Base-by-base conservation (phyloP, 2,113 vertebrate species). In the Sebastes fasciatus region DNA sequence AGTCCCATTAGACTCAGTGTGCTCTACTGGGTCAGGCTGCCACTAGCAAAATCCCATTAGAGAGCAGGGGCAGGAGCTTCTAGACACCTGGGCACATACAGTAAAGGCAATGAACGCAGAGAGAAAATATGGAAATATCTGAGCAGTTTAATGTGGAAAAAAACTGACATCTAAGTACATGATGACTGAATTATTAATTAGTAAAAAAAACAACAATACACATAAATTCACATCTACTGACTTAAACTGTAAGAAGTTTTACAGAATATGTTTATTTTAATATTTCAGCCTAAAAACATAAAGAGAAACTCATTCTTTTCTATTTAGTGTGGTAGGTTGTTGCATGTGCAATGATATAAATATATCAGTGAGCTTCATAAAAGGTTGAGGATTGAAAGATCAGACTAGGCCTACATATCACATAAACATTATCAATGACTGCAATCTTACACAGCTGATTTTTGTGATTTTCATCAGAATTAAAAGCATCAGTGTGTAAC, bases 1-100 rank as follows among this genome's bases (percentile, higher is more conserved):
- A 17, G 69, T 80, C 80, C 68, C 69, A 77, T 84, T 86, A 82
- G 74, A 91, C 78, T 65, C 82, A 1, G 81, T 77, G 86, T 72
- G 91, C 58, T 90, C 87, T 89, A 87, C 76, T 90, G 88, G 80
- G 85, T 89, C 73, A 58, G 73, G 79, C 87, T 72, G 77, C 73
- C 73, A 76, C 74, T 17, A 23, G 60, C 75, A 74, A 87, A 94
- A 95, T 94, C 93, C 87, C 88, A 94, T 94, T 91, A 94, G 81
- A 87, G 60, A 80, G 69, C 82, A 80, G 69, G 10, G 51, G 54
- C 63, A 74, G 74, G 55, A 83, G 80, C 65, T 69, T 51, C 9
- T 0, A 46, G 66, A 85, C 46, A 14, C 23, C 52, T 43, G 45
- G 19, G 49, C 49, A 48, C 45, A 68, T 26, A 40, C 3, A 62